Percentiles rank a stretch among this genome's conserved stretches.
Conservation (phyloP, 2,888 invertebrate species). For the Coremacera marginata region DNA sequence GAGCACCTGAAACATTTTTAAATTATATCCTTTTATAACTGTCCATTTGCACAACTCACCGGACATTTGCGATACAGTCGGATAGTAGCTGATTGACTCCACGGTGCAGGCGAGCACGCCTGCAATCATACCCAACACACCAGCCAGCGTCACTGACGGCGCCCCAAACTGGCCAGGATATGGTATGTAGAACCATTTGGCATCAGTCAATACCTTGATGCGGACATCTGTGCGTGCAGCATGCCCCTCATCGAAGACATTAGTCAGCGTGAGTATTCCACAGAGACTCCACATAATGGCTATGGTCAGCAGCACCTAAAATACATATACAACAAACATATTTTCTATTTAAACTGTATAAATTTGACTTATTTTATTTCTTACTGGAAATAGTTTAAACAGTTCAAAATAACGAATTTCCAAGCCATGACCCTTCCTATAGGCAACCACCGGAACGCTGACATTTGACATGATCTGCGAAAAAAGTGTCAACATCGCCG, state of each 20-base stretch:
- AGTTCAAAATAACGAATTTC: slow-evolving; percentile 75
- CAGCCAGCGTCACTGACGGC: slow-evolving; percentile 78
- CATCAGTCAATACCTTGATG: slow-evolving; percentile 76
- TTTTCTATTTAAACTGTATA: neutral
- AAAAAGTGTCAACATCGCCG: slow-evolving; percentile 80
- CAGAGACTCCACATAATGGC: slow-evolving; percentile 83
- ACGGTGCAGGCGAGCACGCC: slow-evolving; percentile 84
- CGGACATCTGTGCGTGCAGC: slow-evolving; percentile 82
- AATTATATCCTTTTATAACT: neutral
- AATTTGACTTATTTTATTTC: slow-evolving; percentile 42
- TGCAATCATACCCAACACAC: slow-evolving; percentile 82
- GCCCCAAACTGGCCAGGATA: slow-evolving; percentile 87
- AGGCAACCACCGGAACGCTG: slow-evolving; percentile 73
- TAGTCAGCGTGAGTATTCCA: slow-evolving; percentile 76
- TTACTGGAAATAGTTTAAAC: slow-evolving; percentile 85
- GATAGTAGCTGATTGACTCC: slow-evolving; percentile 90
- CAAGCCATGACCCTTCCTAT: slow-evolving; percentile 73
- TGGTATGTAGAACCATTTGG: slow-evolving; percentile 84
- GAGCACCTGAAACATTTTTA: slow-evolving; percentile 73
- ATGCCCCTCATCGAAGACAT: slow-evolving; percentile 76
- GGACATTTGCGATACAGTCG: slow-evolving; percentile 88
- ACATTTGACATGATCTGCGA: slow-evolving; percentile 83
- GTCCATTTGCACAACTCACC: slow-evolving; percentile 67
- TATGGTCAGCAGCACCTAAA: slow-evolving; percentile 81
- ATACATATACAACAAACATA: neutral